phyloP scores from a whole-genome alignment of 2,888 invertebrate genomes.

The Ochropacha duplaris region DNA sequence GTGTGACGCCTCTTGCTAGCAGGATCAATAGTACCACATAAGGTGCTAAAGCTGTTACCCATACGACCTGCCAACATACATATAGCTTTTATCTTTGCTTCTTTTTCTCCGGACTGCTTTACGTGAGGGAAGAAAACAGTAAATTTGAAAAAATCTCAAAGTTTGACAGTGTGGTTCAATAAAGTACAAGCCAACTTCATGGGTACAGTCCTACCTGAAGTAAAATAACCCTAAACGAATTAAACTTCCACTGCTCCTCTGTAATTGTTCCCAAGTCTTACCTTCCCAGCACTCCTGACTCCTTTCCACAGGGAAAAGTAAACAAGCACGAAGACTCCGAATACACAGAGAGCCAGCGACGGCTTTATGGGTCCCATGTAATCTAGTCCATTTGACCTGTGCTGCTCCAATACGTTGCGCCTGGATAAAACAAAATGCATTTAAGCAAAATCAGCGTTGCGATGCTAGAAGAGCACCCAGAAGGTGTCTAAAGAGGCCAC shows the following conservation, averaged over 20 bases:
- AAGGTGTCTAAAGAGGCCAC: too few species aligned
- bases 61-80: slow-evolving; percentile 88
- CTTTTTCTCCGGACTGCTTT: too few species aligned
- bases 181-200: too few species aligned
- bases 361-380: slow-evolving; percentile 95
- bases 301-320: slow-evolving; percentile 99
- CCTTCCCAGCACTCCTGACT: slow-evolving; percentile 95
- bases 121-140: too few species aligned
- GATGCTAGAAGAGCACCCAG: too few species aligned
- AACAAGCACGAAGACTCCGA: slow-evolving; percentile 95
- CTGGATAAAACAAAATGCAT: slow-evolving; percentile 69
- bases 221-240: background rate
- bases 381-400: slow-evolving; percentile 91
- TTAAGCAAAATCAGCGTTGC: too few species aligned
- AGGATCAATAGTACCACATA: slow-evolving; percentile 95
- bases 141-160: too few species aligned
- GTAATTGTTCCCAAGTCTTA: slow-evolving; percentile 65
- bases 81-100: background rate
- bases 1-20: slow-evolving; percentile 90
- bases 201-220: background rate
- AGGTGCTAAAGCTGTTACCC: slow-evolving; percentile 97
- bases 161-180: too few species aligned
- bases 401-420: slow-evolving; percentile 93
- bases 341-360: slow-evolving; percentile 93
- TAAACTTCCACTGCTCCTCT: too few species aligned